Evolutionary conservation across 2,888 invertebrate genomes (phyloP), one percentile per base, ranked within the genome.

Genomic region (Drosophila mulleri): DNA sequence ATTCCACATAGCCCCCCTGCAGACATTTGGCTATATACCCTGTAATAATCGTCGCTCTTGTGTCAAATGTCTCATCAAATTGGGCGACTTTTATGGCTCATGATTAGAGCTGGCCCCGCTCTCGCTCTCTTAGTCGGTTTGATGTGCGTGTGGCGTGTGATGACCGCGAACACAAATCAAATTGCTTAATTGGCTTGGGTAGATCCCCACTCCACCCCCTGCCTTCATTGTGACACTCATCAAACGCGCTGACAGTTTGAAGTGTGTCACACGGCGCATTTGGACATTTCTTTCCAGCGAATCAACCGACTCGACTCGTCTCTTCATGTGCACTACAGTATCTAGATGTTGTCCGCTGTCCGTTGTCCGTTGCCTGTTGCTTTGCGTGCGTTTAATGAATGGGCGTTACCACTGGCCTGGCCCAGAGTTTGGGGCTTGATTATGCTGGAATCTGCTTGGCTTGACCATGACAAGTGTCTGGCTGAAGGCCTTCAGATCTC

Each of bases 161-260:
- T 20, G 63, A 44, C 42, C 67, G 58, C 67, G 67, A 72, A 64
- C 62, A 71, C 67, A 78, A 80, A 78, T 80, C 86, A 87, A 84
- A 89, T 89, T 89, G 89, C 88, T 87, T 89, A 84, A 84, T 84
- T 84, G 84, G 87, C 72, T 67, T 58, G 50, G 58, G 9, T 20
- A 53, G 60, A 39, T 35, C 37, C 20, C 2, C 39, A 7, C 41
- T 16, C 41, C 6, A 0, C 18, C 9, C 8, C 29, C 29, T 29
- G 29, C n/a, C 2, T 18, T 11, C n/a, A 2, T 16, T 44, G 39
- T n/a, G 18, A 47, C 64, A 32, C 45, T 54, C 84, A 72, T 83
- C 82, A 87, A 75, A 82, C 59, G 50, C 52, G 88, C 72, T 75
- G 84, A 82, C 89, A 84, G 76, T 68, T 80, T 83, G 72, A 88